Conservation (phyloP, 2,797 vertebrate species). For the Scolopax bukidnonensis region DNA sequence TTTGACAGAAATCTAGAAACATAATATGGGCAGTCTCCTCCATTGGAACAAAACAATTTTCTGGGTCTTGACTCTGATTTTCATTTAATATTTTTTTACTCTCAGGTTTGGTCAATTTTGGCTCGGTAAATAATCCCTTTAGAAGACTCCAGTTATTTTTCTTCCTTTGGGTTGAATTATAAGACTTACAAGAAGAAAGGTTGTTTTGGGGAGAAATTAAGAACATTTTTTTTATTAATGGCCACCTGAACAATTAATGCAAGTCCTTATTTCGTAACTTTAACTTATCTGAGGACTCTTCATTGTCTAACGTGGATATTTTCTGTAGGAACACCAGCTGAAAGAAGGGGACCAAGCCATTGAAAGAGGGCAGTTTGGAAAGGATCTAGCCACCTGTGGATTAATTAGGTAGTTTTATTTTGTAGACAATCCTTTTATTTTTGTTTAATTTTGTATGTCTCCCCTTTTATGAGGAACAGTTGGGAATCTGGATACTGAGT, state of each 20-base stretch:
- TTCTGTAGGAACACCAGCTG: background rate
- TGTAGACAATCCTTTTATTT: background rate
- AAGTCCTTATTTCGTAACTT: background rate
- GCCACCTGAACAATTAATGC: constrained; percentile 17
- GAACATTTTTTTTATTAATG: background rate
- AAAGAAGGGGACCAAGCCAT: background rate
- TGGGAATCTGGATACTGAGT: background rate
- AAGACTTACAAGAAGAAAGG: background rate
- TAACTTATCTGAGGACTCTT: background rate
- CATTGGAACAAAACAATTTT: background rate
- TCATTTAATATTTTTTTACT: background rate
- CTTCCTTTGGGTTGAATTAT: background rate
- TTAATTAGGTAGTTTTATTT: background rate
- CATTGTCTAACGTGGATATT: background rate
- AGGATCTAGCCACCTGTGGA: background rate
- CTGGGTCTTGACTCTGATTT: background rate
- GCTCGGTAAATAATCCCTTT: background rate
- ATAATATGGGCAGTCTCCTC: background rate
- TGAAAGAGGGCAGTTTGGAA: background rate
- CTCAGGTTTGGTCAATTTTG: background rate
- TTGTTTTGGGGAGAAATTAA: background rate
- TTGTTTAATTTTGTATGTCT: background rate
- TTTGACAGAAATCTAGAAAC: constrained; percentile 4
- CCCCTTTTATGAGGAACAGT: background rate
- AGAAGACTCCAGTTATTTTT: background rate